Conservation (phyloP, 64 coral and sea anemone genomes). For the Trachythela sp. region DNA sequence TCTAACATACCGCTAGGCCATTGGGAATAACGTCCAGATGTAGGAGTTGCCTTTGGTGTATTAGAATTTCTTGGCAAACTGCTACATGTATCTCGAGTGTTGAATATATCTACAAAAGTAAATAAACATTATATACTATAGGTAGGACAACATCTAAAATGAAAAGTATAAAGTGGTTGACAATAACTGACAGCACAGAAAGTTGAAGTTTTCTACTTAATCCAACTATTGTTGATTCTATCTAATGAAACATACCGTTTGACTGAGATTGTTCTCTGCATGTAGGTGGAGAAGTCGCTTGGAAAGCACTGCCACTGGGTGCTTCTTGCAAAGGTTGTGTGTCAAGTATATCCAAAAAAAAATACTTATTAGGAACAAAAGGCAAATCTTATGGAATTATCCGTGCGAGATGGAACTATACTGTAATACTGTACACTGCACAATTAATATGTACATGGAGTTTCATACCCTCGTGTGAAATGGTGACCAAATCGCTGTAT, state of each 20-base stretch:
- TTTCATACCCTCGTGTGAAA: conserved; percentile 5
- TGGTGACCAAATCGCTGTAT: conserved; percentile 1
- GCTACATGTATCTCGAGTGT: neutral
- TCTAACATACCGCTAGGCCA: conserved; percentile 3
- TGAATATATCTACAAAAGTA: neutral
- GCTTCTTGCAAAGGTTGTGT: neutral
- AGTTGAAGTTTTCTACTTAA: no score
- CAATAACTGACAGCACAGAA: neutral
- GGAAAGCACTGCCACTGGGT: neutral
- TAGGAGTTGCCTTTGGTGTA: no score
- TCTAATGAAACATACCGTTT: neutral
- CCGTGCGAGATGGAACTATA: neutral
- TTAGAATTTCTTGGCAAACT: neutral
- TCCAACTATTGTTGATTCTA: neutral
- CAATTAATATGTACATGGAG: neutral
- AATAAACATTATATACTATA: neutral
- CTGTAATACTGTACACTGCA: neutral
- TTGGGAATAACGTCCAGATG: no score
- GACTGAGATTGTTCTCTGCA: neutral
- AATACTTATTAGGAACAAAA: neutral
- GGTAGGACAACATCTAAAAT: neutral
- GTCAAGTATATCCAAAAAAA: neutral
- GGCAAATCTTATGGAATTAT: neutral
- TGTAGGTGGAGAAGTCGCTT: neutral
- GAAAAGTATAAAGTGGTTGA: neutral